Percentiles rank a stretch among this genome's conserved stretches.
Conservation (phyloP, 2,888 invertebrate genomes). For the Pteria penguin region DNA sequence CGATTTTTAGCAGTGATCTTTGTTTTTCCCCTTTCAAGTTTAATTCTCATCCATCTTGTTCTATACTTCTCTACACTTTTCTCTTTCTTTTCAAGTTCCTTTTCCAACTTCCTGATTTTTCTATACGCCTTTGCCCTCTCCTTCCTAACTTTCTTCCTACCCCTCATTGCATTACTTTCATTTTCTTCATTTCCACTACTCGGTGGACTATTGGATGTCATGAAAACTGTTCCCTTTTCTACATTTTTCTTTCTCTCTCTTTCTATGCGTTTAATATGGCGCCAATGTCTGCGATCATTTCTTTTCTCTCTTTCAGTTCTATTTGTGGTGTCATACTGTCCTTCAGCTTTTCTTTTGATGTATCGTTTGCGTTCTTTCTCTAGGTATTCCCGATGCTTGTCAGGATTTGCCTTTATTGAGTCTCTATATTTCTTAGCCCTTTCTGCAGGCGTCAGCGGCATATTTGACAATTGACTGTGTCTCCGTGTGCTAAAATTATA, state of each 20-base stretch:
- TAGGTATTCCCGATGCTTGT: constrained; percentile 2
- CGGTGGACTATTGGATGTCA: background rate
- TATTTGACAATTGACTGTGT: no score
- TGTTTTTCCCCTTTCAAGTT: background rate
- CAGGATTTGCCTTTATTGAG: background rate
- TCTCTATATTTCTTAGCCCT: background rate
- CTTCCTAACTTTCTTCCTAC: constrained; percentile 15
- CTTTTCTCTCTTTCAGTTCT: background rate
- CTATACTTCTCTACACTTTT: constrained; percentile 24
- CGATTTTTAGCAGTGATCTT: background rate
- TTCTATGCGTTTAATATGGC: background rate
- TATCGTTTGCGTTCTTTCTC: constrained; percentile 1
- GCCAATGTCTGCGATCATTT: constrained; percentile 9
- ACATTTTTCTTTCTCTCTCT: constrained; percentile 15
- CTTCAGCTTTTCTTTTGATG: background rate
- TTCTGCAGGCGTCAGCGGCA: constrained; percentile 9
- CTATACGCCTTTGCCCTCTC: constrained; percentile 27
- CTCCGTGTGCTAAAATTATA: no score
- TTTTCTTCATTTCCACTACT: background rate
- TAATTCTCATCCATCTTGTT: constrained; percentile 14
- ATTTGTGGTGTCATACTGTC: background rate
- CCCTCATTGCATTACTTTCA: background rate
- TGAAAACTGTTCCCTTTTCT: constrained; percentile 4
- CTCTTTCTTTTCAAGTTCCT: background rate
- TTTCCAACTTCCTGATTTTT: constrained; percentile 3